These are phyloP conservation scores for Terrapene triunguis DNA, from an alignment of 2,113 vertebrate species.

Conservation along the genomic window DNA sequence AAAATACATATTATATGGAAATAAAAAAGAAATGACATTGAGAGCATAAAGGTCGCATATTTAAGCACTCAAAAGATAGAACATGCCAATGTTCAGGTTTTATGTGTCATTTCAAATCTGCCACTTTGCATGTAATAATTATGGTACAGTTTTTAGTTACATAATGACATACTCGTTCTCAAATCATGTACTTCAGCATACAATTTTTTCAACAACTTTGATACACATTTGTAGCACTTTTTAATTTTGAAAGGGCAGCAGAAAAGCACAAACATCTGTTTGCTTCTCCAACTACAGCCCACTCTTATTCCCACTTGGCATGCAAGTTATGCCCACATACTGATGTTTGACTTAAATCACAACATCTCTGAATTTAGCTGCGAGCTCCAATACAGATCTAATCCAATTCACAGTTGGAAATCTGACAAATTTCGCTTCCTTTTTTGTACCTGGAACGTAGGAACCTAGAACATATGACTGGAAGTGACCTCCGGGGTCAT, in stretches of 20 bases:
- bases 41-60: background rate
- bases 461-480: background rate
- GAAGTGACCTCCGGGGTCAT: background rate
- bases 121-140: background rate
- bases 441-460: background rate
- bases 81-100: background rate
- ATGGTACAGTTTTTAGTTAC: background rate
- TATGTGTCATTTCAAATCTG: background rate
- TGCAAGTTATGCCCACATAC: background rate
- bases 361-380: background rate
- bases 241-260: background rate
- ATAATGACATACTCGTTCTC: background rate
- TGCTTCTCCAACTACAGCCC: background rate
- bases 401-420: background rate
- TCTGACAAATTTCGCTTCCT: background rate
- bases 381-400: background rate
- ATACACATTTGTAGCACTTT: background rate
- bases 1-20: background rate
- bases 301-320: background rate
- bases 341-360: background rate
- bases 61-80: background rate
- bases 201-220: background rate
- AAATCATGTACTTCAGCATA: background rate
- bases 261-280: background rate
- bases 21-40: rapidly evolving